Evolutionary conservation across 2,888 invertebrate genomes (phyloP).

Genomic region (Amiota minor): DNA sequence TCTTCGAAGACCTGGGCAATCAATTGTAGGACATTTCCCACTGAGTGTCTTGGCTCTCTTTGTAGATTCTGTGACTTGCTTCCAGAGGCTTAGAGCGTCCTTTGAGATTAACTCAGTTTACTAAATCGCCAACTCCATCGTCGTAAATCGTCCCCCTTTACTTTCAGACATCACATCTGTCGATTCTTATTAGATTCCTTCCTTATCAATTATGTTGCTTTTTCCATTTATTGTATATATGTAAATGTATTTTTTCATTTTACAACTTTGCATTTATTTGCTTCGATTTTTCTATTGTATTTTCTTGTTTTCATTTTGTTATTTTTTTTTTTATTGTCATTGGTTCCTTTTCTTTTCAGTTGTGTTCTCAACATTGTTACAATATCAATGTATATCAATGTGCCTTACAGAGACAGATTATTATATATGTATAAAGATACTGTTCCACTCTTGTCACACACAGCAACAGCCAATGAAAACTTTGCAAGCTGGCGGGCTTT

Average conservation of each 20-base stretch:
- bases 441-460: neutral
- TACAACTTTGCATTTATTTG: constrained; percentile 64
- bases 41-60: too few species aligned
- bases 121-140: too few species aligned
- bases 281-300: constrained; percentile 55
- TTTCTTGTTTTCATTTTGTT: constrained; percentile 1
- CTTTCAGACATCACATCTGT: too few species aligned
- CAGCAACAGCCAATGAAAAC: constrained; percentile 57
- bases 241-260: constrained; percentile 62
- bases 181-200: neutral
- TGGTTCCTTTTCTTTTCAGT: constrained; percentile 21
- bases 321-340: constrained; percentile 40
- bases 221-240: constrained; percentile 61
- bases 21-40: too few species aligned
- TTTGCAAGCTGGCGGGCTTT: constrained; percentile 60
- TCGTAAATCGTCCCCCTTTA: too few species aligned
- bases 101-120: too few species aligned
- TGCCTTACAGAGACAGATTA: constrained; percentile 32
- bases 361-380: neutral
- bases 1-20: too few species aligned
- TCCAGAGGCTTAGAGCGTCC: too few species aligned
- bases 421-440: constrained; percentile 8
- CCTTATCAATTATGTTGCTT: neutral
- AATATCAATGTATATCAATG: constrained; percentile 29
- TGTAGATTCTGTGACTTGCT: too few species aligned